Percentiles rank a stretch among this genome's conserved stretches.
Evolutionary conservation across 2,888 invertebrate genomes (phyloP).

Genomic region (Nomada lathburiana): DNA sequence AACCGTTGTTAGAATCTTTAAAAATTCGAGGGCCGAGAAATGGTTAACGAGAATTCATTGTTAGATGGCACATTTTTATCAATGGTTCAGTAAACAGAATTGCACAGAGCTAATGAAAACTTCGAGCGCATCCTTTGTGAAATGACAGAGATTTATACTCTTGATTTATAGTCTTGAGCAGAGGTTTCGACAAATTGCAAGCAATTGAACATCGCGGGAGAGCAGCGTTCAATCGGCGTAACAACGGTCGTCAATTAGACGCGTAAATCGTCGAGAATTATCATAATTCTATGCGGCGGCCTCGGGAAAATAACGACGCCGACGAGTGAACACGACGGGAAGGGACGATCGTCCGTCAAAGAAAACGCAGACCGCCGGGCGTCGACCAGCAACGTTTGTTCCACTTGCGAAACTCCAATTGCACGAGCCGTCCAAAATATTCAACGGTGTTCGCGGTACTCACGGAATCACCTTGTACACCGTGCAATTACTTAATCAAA

Average conservation of each 20-base stretch:
- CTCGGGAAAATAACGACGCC: constrained; percentile 14
- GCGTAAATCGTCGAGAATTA: constrained; percentile 17
- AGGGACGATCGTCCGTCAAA: background rate
- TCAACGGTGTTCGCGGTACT: background rate
- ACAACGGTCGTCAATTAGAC: background rate
- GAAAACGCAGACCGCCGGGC: constrained; percentile 8
- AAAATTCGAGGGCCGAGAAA: too few species aligned
- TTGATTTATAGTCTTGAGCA: too few species aligned
- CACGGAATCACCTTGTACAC: background rate
- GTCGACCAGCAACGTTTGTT: constrained; percentile 12
- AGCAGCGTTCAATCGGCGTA: background rate
- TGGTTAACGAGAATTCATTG: too few species aligned
- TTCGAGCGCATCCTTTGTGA: too few species aligned
- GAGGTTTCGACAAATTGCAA: background rate
- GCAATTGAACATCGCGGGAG: background rate
- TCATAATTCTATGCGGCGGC: constrained; percentile 9
- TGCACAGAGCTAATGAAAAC: too few species aligned
- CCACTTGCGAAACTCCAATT: constrained; percentile 18
- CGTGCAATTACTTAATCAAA: constrained; percentile 20
- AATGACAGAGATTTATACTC: too few species aligned
- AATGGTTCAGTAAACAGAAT: too few species aligned
- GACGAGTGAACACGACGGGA: background rate
- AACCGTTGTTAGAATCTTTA: too few species aligned
- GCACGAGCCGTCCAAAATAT: constrained; percentile 17
- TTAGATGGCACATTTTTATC: too few species aligned